Conservation (phyloP, 2,113 vertebrate species). For the Chionis minor region DNA sequence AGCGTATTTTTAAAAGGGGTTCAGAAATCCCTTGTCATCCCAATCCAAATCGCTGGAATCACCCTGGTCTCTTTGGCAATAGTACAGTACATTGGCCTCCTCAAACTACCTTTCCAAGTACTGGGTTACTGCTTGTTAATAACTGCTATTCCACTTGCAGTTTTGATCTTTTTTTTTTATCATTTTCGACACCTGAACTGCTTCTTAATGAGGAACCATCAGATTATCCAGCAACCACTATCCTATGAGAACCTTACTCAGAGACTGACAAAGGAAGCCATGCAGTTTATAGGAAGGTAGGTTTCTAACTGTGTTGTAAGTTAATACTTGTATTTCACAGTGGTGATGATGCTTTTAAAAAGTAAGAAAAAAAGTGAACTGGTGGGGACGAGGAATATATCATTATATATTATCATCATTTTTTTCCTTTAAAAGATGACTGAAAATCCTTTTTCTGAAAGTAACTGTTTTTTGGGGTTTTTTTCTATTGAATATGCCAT, state of each 20-base stretch:
- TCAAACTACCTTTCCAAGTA: constrained; percentile 6
- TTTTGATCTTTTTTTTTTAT: constrained; percentile 60
- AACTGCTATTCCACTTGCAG: background rate
- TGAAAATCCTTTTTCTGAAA: background rate
- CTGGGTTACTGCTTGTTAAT: constrained; percentile 29
- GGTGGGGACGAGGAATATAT: background rate
- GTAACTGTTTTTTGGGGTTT: background rate
- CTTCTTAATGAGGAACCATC: constrained; percentile 80
- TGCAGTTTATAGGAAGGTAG: constrained; percentile 80
- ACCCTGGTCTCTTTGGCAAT: constrained; percentile 39
- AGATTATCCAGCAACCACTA: constrained; percentile 82
- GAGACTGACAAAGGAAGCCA: constrained; percentile 79
- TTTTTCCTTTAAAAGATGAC: background rate
- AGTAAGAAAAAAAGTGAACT: background rate
- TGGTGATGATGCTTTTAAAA: background rate
- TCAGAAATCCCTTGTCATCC: background rate
- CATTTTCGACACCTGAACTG: constrained; percentile 83
- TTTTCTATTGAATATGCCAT: background rate
- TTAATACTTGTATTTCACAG: background rate
- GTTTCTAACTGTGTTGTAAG: background rate
- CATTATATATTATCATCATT: fast-evolving
- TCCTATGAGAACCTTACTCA: constrained; percentile 81
- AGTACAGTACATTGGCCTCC: constrained; percentile 41
- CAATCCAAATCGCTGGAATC: background rate
- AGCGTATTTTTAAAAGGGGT: constrained; percentile 65